Percentiles rank a stretch among this genome's conserved stretches.
Evolutionary conservation across 2,888 invertebrate species (phyloP).

Genomic region (Sepioteuthis lessoniana): DNA sequence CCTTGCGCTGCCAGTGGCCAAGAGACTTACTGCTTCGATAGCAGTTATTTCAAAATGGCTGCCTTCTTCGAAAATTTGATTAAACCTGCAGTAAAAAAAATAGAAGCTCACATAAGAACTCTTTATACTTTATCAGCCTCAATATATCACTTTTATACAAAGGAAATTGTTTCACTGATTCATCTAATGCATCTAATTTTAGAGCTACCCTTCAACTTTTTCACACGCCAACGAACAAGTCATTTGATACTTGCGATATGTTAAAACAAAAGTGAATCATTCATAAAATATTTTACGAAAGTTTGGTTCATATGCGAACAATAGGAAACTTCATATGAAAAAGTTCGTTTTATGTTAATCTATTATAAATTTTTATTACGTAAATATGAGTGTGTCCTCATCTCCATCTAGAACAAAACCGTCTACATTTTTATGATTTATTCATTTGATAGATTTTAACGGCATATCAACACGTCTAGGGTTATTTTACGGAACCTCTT

Average conservation of each 20-base stretch:
- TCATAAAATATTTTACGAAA: background rate
- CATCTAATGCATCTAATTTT: background rate
- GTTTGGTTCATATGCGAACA: background rate
- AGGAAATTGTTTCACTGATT: background rate
- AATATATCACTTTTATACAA: background rate
- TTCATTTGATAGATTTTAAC: no score
- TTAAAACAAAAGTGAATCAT: background rate
- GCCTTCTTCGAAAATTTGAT: background rate
- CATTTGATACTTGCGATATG: background rate
- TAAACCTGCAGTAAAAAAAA: background rate
- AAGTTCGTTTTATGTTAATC: background rate
- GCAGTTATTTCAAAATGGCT: background rate
- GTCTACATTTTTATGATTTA: no score
- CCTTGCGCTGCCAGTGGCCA: background rate
- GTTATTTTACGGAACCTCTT: no score
- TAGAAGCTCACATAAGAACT: rapidly evolving
- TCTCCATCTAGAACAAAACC: no score
- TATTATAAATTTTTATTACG: no score
- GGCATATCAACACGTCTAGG: no score
- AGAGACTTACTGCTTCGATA: background rate
- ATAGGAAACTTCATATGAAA: background rate
- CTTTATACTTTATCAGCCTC: background rate
- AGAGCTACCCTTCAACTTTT: background rate
- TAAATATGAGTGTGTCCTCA: no score
- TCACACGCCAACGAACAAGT: background rate